Evolutionary conservation across 1,140 invertebrate species (phyloP).

Genomic region (Archivesica marissinica): DNA sequence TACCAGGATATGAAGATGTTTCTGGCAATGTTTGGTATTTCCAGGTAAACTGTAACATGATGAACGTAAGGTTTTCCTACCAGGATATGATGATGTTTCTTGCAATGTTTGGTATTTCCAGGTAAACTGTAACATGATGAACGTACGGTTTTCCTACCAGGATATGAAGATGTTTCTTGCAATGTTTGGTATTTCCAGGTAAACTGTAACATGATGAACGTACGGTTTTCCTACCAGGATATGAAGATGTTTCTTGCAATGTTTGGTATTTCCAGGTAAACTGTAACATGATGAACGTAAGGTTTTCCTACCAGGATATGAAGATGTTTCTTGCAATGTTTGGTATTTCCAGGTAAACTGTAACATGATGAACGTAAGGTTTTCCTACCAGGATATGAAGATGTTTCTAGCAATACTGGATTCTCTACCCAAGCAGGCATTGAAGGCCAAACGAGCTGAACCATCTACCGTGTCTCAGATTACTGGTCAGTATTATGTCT

Average conservation of each 20-base stretch:
- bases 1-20: slow-evolving; percentile 98
- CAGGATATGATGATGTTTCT: too few relatives aligned
- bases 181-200: slow-evolving; percentile 87
- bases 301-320: slow-evolving; percentile 97
- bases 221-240: slow-evolving; percentile 97
- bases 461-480: slow-evolving; percentile 38
- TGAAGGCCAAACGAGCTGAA: slow-evolving; percentile 68
- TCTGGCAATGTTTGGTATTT: too few relatives aligned
- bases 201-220: slow-evolving; percentile 86
- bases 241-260: slow-evolving; percentile 96
- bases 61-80: too few relatives aligned
- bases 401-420: slow-evolving; percentile 95
- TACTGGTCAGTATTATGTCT: slow-evolving; percentile 51
- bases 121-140: slow-evolving; percentile 85
- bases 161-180: slow-evolving; percentile 96
- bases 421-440: slow-evolving; percentile 87
- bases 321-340: slow-evolving; percentile 96
- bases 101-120: too few relatives aligned
- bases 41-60: too few relatives aligned
- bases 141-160: slow-evolving; percentile 95
- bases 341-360: slow-evolving; percentile 77
- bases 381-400: slow-evolving; percentile 97
- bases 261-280: slow-evolving; percentile 75
- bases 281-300: slow-evolving; percentile 88
- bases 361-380: slow-evolving; percentile 89